Percentiles rank a stretch among this genome's conserved stretches.
Conservation (phyloP, 2,888 invertebrate genomes). For the Idaea straminata region DNA sequence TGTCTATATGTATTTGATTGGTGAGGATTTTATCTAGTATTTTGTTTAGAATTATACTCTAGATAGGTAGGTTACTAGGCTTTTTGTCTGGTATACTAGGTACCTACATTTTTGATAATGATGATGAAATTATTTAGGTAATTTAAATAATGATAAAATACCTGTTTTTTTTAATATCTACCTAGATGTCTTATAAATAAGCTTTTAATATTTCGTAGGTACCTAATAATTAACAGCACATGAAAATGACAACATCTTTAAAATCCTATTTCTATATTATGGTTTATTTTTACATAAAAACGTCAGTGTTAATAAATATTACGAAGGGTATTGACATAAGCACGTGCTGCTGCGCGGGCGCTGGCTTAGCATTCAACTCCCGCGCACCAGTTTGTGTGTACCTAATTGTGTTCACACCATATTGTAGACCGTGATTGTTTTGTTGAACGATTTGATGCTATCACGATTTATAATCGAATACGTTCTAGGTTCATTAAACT, state of each 20-base stretch:
- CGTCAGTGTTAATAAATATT: slow-evolving; percentile 56
- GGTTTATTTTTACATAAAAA: slow-evolving; percentile 38
- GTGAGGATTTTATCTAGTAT: too few relatives aligned
- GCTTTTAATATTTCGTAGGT: too few relatives aligned
- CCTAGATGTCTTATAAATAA: too few relatives aligned
- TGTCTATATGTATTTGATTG: too few relatives aligned
- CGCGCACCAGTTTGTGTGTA: slow-evolving; percentile 64
- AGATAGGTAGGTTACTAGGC: too few relatives aligned
- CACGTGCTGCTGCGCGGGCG: slow-evolving; percentile 64
- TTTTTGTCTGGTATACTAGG: too few relatives aligned
- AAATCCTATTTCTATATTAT: not conserved
- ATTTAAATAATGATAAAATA: too few relatives aligned
- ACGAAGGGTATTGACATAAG: slow-evolving; percentile 56
- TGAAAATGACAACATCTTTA: not conserved
- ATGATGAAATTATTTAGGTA: too few relatives aligned
- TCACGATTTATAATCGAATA: slow-evolving; percentile 12
- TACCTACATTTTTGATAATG: too few relatives aligned
- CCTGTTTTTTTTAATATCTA: too few relatives aligned
- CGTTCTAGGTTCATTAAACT: slow-evolving; percentile 28
- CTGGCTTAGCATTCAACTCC: slow-evolving; percentile 65
- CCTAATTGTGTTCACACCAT: slow-evolving; percentile 60
- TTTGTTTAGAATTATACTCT: too few relatives aligned
- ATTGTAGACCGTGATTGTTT: slow-evolving; percentile 60
- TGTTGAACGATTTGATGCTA: slow-evolving; percentile 56
- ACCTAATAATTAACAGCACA: not conserved